A percentile compares a stretch with the other conserved stretches of the same genome.
Evolutionary conservation across 2,113 vertebrate genomes (phyloP).

Genomic region (Okapia johnstoni): DNA sequence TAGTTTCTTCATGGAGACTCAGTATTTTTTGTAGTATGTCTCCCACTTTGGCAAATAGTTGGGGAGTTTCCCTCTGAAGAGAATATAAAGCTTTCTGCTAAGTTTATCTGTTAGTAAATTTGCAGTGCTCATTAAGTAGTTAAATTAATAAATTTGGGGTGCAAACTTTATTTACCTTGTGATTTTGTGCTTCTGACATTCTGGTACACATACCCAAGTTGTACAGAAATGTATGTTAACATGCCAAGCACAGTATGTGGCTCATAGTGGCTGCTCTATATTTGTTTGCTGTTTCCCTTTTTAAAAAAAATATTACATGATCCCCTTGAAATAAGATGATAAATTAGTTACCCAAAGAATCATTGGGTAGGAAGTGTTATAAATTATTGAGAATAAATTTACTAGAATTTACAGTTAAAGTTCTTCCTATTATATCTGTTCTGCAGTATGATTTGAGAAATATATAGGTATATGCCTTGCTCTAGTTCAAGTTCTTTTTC

Average conservation of each 20-base stretch:
- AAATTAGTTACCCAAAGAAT: slow-evolving; percentile 24
- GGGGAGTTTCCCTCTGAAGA: not conserved
- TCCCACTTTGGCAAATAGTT: not conserved
- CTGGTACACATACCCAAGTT: not conserved
- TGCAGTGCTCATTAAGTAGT: not conserved
- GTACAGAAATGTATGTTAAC: not conserved
- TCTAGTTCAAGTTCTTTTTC: not conserved
- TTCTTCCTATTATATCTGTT: not conserved
- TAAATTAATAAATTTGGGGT: not conserved
- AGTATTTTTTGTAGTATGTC: not conserved
- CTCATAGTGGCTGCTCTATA: not conserved
- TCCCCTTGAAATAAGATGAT: slow-evolving; percentile 29
- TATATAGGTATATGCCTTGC: not conserved
- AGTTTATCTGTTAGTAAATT: not conserved
- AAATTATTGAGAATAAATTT: slow-evolving; percentile 15
- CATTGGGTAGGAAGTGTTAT: not conserved
- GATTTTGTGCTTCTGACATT: not conserved
- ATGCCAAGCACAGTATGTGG: not conserved
- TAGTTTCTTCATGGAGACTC: not conserved
- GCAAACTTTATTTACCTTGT: not conserved
- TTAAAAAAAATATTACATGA: not conserved
- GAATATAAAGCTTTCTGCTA: not conserved
- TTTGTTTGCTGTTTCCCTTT: not conserved
- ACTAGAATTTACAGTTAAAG: not conserved
- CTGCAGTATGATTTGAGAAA: not conserved